Evolutionary conservation across 2,797 vertebrate genomes (phyloP), one percentile per base, ranked within the genome.

Genomic region (Chrosomus eos): DNA sequence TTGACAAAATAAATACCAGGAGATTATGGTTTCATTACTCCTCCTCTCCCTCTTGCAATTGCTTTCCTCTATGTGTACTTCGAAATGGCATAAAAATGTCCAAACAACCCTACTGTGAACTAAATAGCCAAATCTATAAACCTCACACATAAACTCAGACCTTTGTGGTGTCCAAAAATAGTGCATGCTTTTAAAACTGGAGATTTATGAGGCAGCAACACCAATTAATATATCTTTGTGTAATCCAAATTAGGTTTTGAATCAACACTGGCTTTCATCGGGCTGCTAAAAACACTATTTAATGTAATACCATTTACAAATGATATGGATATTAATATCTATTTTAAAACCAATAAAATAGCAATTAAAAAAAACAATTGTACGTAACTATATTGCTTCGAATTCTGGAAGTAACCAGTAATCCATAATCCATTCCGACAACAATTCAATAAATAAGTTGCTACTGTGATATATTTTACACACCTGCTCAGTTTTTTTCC

Each of bases 151-250:
- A 26, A 74, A 31, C 45, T 58, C n/a, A 68, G 21, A 60, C 23
- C 23, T 26, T 58, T 23, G 58, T 4, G n/a, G 26, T 48, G 23
- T 70, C 28, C 79, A 36, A 74, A 84, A 68, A 80, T 70, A 78
- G 38, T 53, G 58, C 26, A 48, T 38, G 23, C 55, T 75, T 75
- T 76, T 76, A 75, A 75, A 83, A 76, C 66, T 48, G 51, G 16
- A 58, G 72, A 74, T 84, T 76, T 86, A 81, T 81, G 28, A 77
- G 72, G 45, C 64, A 64, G 43, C 84, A 58, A 66, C 55, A 36
- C 38, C 62, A 83, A 36, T 48, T 83, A 80, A 85, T 74, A 64
- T 71, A 72, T 55, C 71, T 76, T 67, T 81, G 33, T 79, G n/a
- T 45, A 21, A 74, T 75, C 26, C 55, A 78, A 80, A 64, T 64